phyloP scores from a whole-genome alignment of 2,888 invertebrate genomes.

The Quadroppia sp. region DNA sequence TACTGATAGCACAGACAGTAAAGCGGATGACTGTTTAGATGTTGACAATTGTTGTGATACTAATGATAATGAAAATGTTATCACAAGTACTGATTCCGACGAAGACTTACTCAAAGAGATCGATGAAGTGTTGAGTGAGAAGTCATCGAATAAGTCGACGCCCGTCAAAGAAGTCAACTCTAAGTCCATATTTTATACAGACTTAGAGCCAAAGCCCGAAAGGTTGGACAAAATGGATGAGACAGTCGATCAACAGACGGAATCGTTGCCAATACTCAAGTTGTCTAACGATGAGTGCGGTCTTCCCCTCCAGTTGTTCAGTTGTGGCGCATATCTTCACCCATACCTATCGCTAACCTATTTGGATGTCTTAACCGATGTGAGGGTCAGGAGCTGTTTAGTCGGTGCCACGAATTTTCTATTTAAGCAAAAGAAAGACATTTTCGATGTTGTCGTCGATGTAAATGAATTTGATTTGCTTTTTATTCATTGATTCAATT shows the following conservation, averaged over 20 bases:
- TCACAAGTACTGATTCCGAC: neutral
- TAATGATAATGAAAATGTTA: neutral
- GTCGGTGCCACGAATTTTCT: conserved; percentile 98
- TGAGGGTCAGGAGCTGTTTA: conserved; percentile 68
- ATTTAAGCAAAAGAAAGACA: conserved; percentile 87
- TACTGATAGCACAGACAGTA: neutral
- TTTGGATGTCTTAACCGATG: conserved; percentile 81
- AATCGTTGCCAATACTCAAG: conserved; percentile 37
- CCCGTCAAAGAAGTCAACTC: neutral
- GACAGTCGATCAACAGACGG: neutral
- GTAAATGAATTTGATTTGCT: conserved; percentile 55
- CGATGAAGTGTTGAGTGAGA: neutral
- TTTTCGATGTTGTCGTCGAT: conserved; percentile 88
- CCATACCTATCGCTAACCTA: conserved; percentile 94
- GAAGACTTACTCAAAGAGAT: conserved; percentile 14
- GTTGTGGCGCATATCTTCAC: conserved; percentile 80
- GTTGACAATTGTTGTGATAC: neutral
- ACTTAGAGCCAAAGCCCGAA: neutral
- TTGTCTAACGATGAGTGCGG: conserved; percentile 52
- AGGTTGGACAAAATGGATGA: conserved; percentile 5
- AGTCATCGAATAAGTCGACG: neutral
- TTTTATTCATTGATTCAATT: conserved; percentile 9
- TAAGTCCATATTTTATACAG: neutral
- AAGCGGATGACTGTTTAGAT: neutral
- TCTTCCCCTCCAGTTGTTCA: conserved; percentile 54